These are phyloP conservation scores for Meriones unguiculatus DNA, from an alignment of 2,113 vertebrate species.

Conservation along the genomic window DNA sequence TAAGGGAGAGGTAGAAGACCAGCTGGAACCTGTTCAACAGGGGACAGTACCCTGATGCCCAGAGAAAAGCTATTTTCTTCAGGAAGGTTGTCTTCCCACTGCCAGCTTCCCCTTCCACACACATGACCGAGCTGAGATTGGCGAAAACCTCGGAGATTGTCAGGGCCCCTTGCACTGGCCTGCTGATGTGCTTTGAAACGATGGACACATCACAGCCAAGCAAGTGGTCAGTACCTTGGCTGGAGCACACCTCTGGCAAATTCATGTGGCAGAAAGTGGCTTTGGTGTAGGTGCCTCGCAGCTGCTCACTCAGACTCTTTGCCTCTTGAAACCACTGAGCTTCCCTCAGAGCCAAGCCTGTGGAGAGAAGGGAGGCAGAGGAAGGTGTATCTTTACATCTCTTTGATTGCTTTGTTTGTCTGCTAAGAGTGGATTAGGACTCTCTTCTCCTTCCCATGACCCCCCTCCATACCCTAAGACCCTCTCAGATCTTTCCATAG, in stretches of 20 bases:
- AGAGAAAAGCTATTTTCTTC: conserved; percentile 79
- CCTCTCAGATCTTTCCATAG: background rate
- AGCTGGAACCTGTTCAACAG: conserved; percentile 80
- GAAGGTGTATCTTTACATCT: background rate
- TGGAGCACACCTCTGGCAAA: conserved; percentile 59
- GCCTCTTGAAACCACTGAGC: conserved; percentile 63
- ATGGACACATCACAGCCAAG: conserved; percentile 73
- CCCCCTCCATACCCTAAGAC: background rate
- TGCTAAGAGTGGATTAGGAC: background rate
- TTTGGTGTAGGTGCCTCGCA: conserved; percentile 63
- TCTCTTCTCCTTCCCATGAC: no score
- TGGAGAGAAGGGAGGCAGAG: background rate
- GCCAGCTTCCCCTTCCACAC: conserved; percentile 82
- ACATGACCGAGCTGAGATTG: conserved; percentile 71
- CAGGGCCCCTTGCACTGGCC: conserved; percentile 57
- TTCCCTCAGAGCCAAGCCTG: conserved; percentile 50
- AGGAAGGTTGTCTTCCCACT: conserved; percentile 80
- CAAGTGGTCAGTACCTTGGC: conserved; percentile 49
- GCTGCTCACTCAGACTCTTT: conserved; percentile 49
- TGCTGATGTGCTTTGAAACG: conserved; percentile 66
- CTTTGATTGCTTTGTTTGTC: background rate
- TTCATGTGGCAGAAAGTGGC: conserved; percentile 58
- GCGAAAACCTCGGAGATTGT: conserved; percentile 69
- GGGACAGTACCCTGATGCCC: conserved; percentile 81
- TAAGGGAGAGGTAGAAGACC: conserved; percentile 82